Conservation (phyloP, 2,888 invertebrate genomes). For the Lycophotia porphyrea region DNA sequence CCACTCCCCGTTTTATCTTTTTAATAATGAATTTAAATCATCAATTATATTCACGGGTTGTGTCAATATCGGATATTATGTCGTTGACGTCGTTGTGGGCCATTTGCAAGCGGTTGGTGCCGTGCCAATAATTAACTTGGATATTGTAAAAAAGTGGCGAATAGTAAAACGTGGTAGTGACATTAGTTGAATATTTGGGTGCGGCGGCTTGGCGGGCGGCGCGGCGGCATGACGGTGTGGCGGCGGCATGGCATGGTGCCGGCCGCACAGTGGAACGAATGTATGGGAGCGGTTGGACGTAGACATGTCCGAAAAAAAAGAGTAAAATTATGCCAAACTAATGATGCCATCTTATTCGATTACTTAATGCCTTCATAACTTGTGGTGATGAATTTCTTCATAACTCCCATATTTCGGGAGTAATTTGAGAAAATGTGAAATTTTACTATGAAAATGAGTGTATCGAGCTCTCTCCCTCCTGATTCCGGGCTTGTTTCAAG, state of each 20-base stretch:
- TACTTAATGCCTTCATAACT: too few relatives aligned
- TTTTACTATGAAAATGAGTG: too few relatives aligned
- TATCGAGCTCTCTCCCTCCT: too few relatives aligned
- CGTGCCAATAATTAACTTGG: constrained; percentile 56
- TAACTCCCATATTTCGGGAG: too few relatives aligned
- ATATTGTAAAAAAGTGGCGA: constrained; percentile 49
- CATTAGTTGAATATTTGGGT: constrained; percentile 55
- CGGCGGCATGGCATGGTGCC: constrained; percentile 28
- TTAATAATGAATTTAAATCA: constrained; percentile 83
- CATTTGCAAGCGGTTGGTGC: constrained; percentile 54
- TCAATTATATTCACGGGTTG: constrained; percentile 76
- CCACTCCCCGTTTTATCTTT: constrained; percentile 81
- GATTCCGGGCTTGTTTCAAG: too few relatives aligned
- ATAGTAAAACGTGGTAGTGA: constrained; percentile 52
- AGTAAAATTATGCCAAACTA: too few relatives aligned
- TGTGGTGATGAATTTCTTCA: too few relatives aligned
- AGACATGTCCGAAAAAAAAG: too few relatives aligned
- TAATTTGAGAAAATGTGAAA: too few relatives aligned
- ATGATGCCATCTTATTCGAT: too few relatives aligned
- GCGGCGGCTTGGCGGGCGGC: constrained; percentile 25
- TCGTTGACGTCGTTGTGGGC: constrained; percentile 50
- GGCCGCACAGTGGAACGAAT: too few relatives aligned
- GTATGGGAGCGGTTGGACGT: too few relatives aligned
- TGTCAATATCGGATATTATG: constrained; percentile 69
- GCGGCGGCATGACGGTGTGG: background rate